Base-by-base conservation (phyloP, 1,140 invertebrate species). In the Eriocheir sinensis region DNA sequence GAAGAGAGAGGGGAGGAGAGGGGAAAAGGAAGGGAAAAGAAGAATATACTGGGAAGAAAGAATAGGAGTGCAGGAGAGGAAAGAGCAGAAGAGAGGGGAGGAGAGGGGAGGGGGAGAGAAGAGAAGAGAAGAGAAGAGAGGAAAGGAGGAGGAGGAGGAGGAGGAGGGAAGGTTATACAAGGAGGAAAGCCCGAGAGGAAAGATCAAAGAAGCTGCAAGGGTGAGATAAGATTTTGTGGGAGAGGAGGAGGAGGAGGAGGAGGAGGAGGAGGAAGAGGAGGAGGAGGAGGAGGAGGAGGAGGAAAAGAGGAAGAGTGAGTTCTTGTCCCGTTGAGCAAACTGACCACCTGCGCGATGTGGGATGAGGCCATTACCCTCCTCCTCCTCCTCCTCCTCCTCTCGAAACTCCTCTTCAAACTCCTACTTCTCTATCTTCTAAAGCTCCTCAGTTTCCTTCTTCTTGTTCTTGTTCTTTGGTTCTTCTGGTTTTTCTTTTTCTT, bases 61-160 rank as follows among this genome's bases (percentile, higher is more conserved):
- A n/a, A n/a, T n/a, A n/a, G n/a, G n/a, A n/a, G n/a, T n/a, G n/a
- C 4, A 15, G 44, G 15, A 48, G 53, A 6, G 53, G 21, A 27
- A 21, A 72, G n/a, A n/a, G n/a, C n/a, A n/a, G 12, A 53, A 53
- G 9, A 27, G 27, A 53, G 48, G 48, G 48, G 21, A 53, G 48
- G 48, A 21, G 21, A 21, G 60, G 27, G n/a, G 60, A 72, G 60
- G 27, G 60, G n/a, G 12, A 72, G 21, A 72, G 60, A 72, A 72
- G 60, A 72, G 60, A 48, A 15, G 15, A 48, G 44, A 48, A 48
- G 4, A 15, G 4, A 48, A 15, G 60, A 72, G 60, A 72, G 60
- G n/a, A n/a, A 72, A n/a, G n/a, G 60, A 72, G 60, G n/a, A n/a
- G n/a, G 60, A 72, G 60, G n/a, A n/a, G n/a, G 60, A 72, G 48